Evolutionary conservation across 2,888 invertebrate genomes (phyloP).

Genomic region (Microchrysa polita): DNA sequence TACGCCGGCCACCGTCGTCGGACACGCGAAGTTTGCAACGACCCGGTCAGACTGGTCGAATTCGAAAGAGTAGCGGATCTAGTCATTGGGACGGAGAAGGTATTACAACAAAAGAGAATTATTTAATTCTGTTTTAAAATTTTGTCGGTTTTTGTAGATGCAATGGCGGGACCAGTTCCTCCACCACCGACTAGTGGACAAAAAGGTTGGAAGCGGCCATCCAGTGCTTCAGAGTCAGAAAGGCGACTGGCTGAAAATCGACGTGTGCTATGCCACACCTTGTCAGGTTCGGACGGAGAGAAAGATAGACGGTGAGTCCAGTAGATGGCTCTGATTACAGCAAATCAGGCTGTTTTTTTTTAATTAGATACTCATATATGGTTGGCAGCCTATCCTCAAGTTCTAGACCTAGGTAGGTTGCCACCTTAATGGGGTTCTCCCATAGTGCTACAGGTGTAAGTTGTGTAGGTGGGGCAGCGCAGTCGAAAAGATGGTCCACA

Average conservation of each 20-base stretch:
- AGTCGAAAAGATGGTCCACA: too few species aligned
- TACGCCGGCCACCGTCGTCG: constrained; percentile 52
- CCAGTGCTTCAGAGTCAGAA: constrained; percentile 68
- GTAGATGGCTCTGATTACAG: too few species aligned
- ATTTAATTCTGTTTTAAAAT: not conserved
- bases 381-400: too few species aligned
- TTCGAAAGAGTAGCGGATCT: constrained; percentile 64
- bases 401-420: too few species aligned
- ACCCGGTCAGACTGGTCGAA: constrained; percentile 54
- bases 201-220: constrained; percentile 68
- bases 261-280: constrained; percentile 58
- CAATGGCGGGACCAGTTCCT: constrained; percentile 21
- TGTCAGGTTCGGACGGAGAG: constrained; percentile 68
- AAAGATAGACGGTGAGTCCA: constrained; percentile 66
- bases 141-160: not conserved
- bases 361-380: too few species aligned
- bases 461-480: too few species aligned
- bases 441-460: too few species aligned
- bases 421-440: too few species aligned
- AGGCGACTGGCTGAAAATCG: constrained; percentile 64
- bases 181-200: constrained; percentile 57
- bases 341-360: too few species aligned
- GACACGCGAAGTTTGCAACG: constrained; percentile 61
- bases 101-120: not conserved
- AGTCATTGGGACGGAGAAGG: constrained; percentile 69